Percentiles rank a stretch among this genome's conserved stretches.
phyloP scores from a whole-genome alignment of 2,888 invertebrate species.

The Drosophila mulleri region DNA sequence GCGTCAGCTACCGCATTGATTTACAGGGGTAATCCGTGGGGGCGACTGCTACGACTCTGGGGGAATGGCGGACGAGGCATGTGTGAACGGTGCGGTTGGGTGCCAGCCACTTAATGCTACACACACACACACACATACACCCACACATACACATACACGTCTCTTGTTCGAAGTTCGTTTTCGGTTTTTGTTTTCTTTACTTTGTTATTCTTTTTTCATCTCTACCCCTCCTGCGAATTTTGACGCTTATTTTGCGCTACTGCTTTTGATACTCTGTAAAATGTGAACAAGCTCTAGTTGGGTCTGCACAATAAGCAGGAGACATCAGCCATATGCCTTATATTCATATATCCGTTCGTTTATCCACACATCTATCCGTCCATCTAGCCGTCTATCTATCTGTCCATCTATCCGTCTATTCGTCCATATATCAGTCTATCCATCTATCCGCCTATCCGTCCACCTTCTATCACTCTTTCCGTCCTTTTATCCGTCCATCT shows the following conservation, averaged over 20 bases:
- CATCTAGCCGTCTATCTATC: too few species aligned
- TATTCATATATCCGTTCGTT: too few species aligned
- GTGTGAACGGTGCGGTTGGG: constrained; percentile 33
- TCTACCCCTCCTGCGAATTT: neutral
- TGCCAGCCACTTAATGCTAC: constrained; percentile 69
- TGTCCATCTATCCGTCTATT: too few species aligned
- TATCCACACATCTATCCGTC: too few species aligned
- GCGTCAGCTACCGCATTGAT: constrained; percentile 60
- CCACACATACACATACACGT: constrained; percentile 8
- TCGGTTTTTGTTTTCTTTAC: constrained; percentile 33
- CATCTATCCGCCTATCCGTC: too few species aligned
- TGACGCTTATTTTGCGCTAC: constrained; percentile 10
- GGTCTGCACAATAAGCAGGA: neutral
- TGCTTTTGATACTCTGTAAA: constrained; percentile 31
- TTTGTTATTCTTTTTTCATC: neutral
- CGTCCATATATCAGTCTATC: too few species aligned
- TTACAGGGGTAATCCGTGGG: constrained; percentile 46
- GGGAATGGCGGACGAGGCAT: neutral
- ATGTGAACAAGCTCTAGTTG: neutral
- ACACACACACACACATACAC: constrained; percentile 28
- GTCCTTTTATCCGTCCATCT: too few species aligned
- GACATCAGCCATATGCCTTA: neutral
- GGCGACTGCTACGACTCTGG: neutral
- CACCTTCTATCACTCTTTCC: too few species aligned
- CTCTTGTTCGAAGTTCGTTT: constrained; percentile 32